Base-by-base conservation (phyloP, 2,797 vertebrate species). In the Pseudomugil tenellus region DNA sequence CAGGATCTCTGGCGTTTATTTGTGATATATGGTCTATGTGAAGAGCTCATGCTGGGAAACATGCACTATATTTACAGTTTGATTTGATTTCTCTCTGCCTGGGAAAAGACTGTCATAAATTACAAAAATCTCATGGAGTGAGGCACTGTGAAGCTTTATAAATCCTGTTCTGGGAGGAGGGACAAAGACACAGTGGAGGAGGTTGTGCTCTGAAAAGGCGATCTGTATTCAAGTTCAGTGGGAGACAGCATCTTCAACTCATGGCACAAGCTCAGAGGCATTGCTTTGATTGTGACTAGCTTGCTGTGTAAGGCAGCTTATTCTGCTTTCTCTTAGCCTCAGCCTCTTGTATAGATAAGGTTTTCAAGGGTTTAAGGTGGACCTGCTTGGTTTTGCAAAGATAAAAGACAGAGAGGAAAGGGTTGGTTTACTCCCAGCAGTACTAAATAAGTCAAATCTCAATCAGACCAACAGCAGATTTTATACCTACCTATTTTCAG, bases 41-140 rank as follows among this genome's bases (percentile, higher is more conserved):
- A 76, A 62, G 70, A 83, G 74, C 84, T 74, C 75, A 71, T 77
- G 87, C 77, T 89, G 80, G 83, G 84, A 85, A 92, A 85, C 79
- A 84, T 81, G 84, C 67, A 72, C 76, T 84, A 72, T 88, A 87
- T 93, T 92, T 90, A 89, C 80, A 76, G 88, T 86, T 81, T 92
- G 85, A 92, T 92, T 92, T 80, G 77, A 93, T 92, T 93, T 83
- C 81, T 82, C 65, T 59, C 84, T 74, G 84, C 84, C 79, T 67
- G 84, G 78, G 74, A 89, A 87, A 89, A 85, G 74, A 71, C 79
- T 85, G 81, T 81, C 66, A 77, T 91, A 89, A 92, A 91, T 92
- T 84, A 87, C 82, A 76, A 74, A 74, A 84, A 84, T 84, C 63
- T 88, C 80, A 71, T 74, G 74, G 81, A 82, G 86, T 46, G 76